These are phyloP conservation scores for Todiramphus chloris DNA, from an alignment of 2,113 vertebrate genomes.

Conservation along the genomic window DNA sequence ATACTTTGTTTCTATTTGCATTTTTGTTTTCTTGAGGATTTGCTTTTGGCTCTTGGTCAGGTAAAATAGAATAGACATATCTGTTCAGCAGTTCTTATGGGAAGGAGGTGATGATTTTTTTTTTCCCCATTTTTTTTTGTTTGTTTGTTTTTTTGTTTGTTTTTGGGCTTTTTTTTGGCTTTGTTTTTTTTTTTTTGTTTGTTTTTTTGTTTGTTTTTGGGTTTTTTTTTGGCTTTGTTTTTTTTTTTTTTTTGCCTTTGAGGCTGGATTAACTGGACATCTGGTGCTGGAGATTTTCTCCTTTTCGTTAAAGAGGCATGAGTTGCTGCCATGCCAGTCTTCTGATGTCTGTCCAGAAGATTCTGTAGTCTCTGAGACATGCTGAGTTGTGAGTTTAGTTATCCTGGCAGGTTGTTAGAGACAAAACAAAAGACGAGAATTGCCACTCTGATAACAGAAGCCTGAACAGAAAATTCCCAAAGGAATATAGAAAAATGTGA, in stretches of 20 bases:
- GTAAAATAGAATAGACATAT: neutral
- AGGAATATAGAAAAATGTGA: conserved; percentile 18
- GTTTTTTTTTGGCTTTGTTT: neutral
- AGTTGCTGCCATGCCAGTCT: conserved; percentile 36
- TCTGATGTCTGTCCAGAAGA: conserved; percentile 59
- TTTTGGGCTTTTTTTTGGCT: no score
- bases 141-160: neutral
- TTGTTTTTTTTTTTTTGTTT: neutral
- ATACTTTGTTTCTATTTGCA: neutral
- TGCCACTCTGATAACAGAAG: conserved; percentile 4
- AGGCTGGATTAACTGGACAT: conserved; percentile 51
- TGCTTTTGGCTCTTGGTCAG: neutral
- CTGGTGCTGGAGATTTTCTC: conserved; percentile 44
- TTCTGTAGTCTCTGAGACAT: conserved; percentile 16
- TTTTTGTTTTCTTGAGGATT: neutral
- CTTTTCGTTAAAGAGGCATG: neutral
- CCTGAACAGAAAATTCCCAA: neutral
- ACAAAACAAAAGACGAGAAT: conserved; percentile 41
- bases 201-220: neutral
- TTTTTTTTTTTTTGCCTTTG: neutral
- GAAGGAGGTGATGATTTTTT: neutral
- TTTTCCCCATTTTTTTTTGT: neutral
- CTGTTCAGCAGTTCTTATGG: neutral
- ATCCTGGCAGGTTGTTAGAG: conserved; percentile 48
- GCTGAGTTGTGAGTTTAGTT: conserved; percentile 39